Percentiles rank a stretch among this genome's conserved stretches.
These are phyloP conservation scores for Drosophila conformis DNA, from an alignment of 2,888 invertebrate species.

Conservation along the genomic window DNA sequence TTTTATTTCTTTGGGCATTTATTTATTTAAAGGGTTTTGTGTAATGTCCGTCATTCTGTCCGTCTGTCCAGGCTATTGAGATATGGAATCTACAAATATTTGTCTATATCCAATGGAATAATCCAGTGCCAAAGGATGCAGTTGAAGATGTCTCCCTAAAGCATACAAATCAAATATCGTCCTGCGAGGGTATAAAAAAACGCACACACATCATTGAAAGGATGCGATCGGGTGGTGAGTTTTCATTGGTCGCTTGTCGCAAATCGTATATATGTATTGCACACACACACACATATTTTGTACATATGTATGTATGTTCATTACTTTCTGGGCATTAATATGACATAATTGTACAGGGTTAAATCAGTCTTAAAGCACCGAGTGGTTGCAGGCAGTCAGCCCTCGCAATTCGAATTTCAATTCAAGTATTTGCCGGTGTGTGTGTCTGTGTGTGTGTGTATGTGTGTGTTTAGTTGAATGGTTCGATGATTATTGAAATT, in stretches of 20 bases:
- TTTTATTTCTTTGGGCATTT: neutral
- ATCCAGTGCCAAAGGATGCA: neutral
- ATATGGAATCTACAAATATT: neutral
- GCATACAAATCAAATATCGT: neutral
- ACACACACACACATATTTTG: neutral
- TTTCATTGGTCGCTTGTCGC: conserved; percentile 37
- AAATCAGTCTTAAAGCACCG: conserved; percentile 41
- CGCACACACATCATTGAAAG: neutral
- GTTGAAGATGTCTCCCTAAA: neutral
- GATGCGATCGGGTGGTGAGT: conserved; percentile 28
- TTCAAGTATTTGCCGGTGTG: neutral
- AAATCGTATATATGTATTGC: neutral
- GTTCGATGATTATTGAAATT: conserved; percentile 39
- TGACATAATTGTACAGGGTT: conserved; percentile 51
- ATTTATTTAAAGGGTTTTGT: too few relatives aligned
- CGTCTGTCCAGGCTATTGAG: neutral
- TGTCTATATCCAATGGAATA: neutral
- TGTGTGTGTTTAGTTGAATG: conserved; percentile 24
- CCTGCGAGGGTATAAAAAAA: neutral
- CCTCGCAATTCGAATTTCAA: conserved; percentile 25
- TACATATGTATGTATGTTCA: neutral
- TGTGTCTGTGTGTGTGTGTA: neutral
- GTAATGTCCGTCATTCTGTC: too few relatives aligned
- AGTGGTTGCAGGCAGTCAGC: conserved; percentile 40
- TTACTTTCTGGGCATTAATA: conserved; percentile 17